phyloP scores from a whole-genome alignment of 2,888 invertebrate genomes.

The Zygothrica quintamaculata region DNA sequence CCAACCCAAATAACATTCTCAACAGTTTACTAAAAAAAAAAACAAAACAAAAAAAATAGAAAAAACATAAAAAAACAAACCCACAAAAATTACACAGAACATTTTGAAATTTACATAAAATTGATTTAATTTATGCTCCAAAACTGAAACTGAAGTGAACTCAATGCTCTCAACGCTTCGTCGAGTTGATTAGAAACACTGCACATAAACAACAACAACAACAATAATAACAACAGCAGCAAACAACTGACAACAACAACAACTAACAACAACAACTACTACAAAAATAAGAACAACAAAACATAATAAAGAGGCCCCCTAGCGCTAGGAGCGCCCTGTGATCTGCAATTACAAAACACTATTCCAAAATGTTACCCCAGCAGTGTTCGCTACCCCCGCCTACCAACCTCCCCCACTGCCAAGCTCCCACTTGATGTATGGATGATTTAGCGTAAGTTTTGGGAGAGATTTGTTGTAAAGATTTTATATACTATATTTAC shows the following conservation, averaged over 20 bases:
- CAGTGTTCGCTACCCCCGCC: slow-evolving; percentile 3
- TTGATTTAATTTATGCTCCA: slow-evolving; percentile 57
- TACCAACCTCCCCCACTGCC: background rate
- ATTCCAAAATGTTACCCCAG: slow-evolving; percentile 28
- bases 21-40: slow-evolving; percentile 19
- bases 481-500: background rate
- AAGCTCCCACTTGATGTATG: slow-evolving; percentile 20
- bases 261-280: background rate
- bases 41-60: slow-evolving; percentile 20
- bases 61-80: slow-evolving; percentile 29
- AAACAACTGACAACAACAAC: slow-evolving; percentile 1
- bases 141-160: slow-evolving; percentile 28
- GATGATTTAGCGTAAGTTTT: slow-evolving; percentile 59
- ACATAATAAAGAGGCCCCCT: slow-evolving; percentile 16
- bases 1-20: slow-evolving; percentile 37
- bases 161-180: too few relatives aligned
- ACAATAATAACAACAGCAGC: background rate
- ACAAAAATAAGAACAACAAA: too few relatives aligned
- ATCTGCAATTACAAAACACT: slow-evolving; percentile 37
- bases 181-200: slow-evolving; percentile 53
- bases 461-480: slow-evolving; percentile 7
- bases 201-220: slow-evolving; percentile 10
- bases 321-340: slow-evolving; percentile 26
- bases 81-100: slow-evolving; percentile 59
- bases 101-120: slow-evolving; percentile 72